Percentiles rank a stretch among this genome's conserved stretches.
phyloP scores from a whole-genome alignment of 2,113 vertebrate species.

The Otocyon megalotis region DNA sequence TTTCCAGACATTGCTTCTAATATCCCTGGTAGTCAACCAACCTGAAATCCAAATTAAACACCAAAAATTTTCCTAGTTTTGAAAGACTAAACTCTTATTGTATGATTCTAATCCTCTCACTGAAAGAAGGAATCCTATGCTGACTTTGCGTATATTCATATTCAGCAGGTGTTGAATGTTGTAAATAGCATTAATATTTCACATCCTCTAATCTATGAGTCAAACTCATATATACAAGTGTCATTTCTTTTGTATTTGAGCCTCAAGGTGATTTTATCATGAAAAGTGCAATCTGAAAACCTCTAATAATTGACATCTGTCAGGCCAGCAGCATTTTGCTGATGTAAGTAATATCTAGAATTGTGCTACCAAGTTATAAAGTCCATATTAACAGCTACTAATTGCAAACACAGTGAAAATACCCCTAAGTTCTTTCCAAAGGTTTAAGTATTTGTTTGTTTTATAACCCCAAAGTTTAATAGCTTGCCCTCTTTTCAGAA shows the following conservation, averaged over 20 bases:
- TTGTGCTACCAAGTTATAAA: neutral
- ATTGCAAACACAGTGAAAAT: neutral
- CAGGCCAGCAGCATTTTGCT: constrained; percentile 57
- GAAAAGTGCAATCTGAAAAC: constrained; percentile 53
- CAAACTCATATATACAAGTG: neutral
- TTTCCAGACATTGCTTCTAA: neutral
- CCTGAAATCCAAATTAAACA: neutral
- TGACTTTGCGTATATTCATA: constrained; percentile 2
- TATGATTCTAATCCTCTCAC: neutral
- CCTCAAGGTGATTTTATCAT: constrained; percentile 36
- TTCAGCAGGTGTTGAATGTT: neutral
- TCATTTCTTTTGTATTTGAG: constrained; percentile 51
- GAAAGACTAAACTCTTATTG: neutral
- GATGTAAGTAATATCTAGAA: constrained; percentile 6
- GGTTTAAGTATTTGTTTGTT: neutral
- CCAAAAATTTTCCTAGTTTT: neutral
- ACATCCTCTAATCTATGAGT: constrained; percentile 52
- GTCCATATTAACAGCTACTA: neutral
- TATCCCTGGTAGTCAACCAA: neutral
- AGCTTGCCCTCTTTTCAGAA: neutral
- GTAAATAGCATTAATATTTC: constrained; percentile 68
- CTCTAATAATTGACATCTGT: constrained; percentile 42
- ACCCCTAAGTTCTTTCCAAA: neutral
- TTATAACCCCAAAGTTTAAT: neutral
- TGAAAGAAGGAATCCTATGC: neutral